A percentile compares a stretch with the other conserved stretches of the same genome.
These are phyloP conservation scores for Hiodon tergisus DNA, from an alignment of 2,113 vertebrate species.

Conservation along the genomic window DNA sequence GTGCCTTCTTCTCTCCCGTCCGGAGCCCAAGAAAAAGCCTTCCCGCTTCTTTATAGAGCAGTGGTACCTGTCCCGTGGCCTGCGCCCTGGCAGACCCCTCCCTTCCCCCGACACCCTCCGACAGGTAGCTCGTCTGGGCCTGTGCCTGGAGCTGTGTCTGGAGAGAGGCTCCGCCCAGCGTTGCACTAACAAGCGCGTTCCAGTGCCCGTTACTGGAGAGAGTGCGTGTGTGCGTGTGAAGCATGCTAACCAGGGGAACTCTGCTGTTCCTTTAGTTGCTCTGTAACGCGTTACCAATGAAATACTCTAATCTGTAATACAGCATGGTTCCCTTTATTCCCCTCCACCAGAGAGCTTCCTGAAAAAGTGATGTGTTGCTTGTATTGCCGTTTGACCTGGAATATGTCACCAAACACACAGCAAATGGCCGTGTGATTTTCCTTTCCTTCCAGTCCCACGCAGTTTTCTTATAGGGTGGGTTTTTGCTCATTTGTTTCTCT, in stretches of 20 bases:
- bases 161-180: not conserved
- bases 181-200: not conserved
- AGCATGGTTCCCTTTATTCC: not conserved
- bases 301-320: too few species aligned
- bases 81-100: conserved; percentile 63
- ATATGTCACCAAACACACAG: not conserved
- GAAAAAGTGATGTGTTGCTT: not conserved
- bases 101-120: conserved; percentile 72
- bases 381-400: not conserved
- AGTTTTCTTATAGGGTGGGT: too few species aligned
- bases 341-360: too few species aligned
- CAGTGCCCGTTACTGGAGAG: not conserved
- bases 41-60: conserved; percentile 79
- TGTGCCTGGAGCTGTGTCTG: not conserved
- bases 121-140: conserved; percentile 72
- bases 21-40: conserved; percentile 74
- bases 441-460: too few species aligned
- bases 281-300: too few species aligned
- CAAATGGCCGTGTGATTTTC: not conserved
- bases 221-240: not conserved
- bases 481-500: not conserved
- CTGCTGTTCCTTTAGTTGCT: too few species aligned
- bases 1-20: conserved; percentile 26
- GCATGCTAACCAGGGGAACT: too few species aligned
- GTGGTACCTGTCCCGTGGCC: conserved; percentile 73